A percentile compares a stretch with the other conserved stretches of the same genome.
These are phyloP conservation scores for Euura saliciscinereae DNA, from an alignment of 1,140 invertebrate genomes.

Conservation along the genomic window DNA sequence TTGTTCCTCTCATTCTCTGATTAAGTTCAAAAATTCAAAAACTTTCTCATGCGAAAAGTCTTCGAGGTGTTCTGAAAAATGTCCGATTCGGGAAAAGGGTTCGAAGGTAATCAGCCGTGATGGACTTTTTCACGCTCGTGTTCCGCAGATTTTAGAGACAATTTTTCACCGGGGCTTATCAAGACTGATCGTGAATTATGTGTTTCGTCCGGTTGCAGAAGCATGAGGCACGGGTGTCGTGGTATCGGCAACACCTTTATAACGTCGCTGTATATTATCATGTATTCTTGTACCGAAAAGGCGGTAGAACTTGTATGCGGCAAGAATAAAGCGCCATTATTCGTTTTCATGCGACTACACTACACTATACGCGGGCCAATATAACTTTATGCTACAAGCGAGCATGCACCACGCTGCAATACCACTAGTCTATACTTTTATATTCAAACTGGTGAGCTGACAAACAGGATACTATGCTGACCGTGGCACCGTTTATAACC, in stretches of 20 bases:
- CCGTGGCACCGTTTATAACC: slow-evolving; percentile 5
- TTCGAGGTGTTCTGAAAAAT: no score
- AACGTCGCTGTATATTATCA: background rate
- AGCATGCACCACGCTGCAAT: background rate
- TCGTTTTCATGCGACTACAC: background rate
- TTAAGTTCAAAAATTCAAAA: no score
- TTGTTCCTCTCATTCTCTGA: no score
- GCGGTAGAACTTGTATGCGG: background rate
- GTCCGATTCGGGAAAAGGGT: no score
- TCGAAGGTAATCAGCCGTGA: no score
- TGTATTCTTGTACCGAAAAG: background rate
- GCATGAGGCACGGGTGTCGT: no score
- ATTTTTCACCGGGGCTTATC: no score
- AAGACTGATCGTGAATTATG: no score
- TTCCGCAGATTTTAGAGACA: no score
- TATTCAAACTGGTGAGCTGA: background rate
- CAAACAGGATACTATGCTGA: background rate
- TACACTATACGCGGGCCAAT: background rate
- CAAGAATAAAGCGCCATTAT: slow-evolving; percentile 2
- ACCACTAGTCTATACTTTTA: background rate
- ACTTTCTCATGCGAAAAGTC: no score
- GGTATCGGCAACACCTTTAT: background rate
- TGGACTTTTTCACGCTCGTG: no score
- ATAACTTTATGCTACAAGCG: slow-evolving; percentile 5
- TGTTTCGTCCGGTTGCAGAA: no score